Evolutionary conservation across 2,113 vertebrate genomes (phyloP), one percentile per base, ranked within the genome.

Genomic region (Turnix velox): DNA sequence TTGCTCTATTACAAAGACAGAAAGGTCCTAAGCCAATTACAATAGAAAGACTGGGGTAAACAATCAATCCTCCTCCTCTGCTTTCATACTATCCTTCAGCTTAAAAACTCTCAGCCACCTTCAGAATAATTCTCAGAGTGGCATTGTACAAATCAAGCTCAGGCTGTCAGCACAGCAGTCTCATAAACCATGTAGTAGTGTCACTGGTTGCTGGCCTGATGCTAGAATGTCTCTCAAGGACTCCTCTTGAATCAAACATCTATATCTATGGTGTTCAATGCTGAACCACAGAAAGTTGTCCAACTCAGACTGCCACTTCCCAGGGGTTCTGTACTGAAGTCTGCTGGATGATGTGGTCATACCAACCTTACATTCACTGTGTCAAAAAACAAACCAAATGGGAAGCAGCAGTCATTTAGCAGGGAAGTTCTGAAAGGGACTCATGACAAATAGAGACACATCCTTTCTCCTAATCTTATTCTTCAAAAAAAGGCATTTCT

Each of bases 211-310:
- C 31, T 10, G 7, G 5, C 12, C 42, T 54, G 25, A 5, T 37
- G 37, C 16, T 87, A 61, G 57, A 61, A n/a, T 2, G 2, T 39
- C 30, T 30, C 30, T 25, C 27, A 1, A 4, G n/a, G n/a, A 24
- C 31, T 61, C 7, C 8, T 62, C 18, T 61, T 30, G 23, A 28
- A 42, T 43, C 30, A 35, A 30, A 4, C 31, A 67, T 12, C 51
- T 63, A 0, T n/a, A 63, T 43, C 31, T 57, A 8, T 14, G 58
- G 57, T 8, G 16, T 39, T 54, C 19, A 14, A 6, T 24, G 18
- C 10, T 39, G 25, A 42, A 27, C 31, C 27, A 13, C 0, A 1
- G 35, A 72, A 52, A 22, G 20, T 1, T 4, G 1, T 35, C 25
- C 33, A 42, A 12, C n/a, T 68, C 84, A 63, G 40, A 35, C 27